Evolutionary conservation across 2,113 vertebrate genomes (phyloP), one percentile per base, ranked within the genome.

Genomic region (Bettongia penicillata): DNA sequence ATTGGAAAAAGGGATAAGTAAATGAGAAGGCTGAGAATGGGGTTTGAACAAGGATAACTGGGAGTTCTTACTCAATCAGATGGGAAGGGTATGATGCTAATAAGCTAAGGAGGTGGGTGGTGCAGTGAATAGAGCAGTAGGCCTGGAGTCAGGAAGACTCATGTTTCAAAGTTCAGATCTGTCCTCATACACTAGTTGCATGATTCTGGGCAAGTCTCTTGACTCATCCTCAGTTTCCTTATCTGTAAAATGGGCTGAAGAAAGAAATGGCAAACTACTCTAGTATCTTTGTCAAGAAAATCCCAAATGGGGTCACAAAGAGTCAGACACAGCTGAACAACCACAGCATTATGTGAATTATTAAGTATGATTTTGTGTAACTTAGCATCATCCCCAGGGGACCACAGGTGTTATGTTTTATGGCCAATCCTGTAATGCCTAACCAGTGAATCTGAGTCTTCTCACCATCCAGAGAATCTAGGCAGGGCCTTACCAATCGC

Each of bases 401-500:
- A 84, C 37, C 14, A 8, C 19, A 23, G 37, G n/a, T 43, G 7
- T 84, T 84, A 1, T 84, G 61, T 19, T 43, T 0, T n/a, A 4
- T 8, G 7, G 6, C 19, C 37, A 23, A 19, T 22, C 16, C n/a
- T 43, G n/a, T 23, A 43, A 8, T n/a, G 61, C n/a, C 11, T n/a
- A 3, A 77, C n/a, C 0, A n/a, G 68, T 43, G 68, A 77, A 31
- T n/a, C 14, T 77, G 37, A 37, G 12, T n/a, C 16, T 68, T 68
- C 31, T 68, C 2, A 31, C 61, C 4, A 68, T n/a, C 31, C 37
- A n/a, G 37, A 84, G n/a, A 43, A 84, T 43, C 68, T 19, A 43
- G 68, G 68, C 19, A 84, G n/a, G 16, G 55, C 92, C 53, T 95
- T 53, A 91, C 3, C 8, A 11, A 52, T 91, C 94, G 95, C 47